These are phyloP conservation scores for Apis dorsata DNA, from an alignment of 1,140 invertebrate species.

Conservation along the genomic window DNA sequence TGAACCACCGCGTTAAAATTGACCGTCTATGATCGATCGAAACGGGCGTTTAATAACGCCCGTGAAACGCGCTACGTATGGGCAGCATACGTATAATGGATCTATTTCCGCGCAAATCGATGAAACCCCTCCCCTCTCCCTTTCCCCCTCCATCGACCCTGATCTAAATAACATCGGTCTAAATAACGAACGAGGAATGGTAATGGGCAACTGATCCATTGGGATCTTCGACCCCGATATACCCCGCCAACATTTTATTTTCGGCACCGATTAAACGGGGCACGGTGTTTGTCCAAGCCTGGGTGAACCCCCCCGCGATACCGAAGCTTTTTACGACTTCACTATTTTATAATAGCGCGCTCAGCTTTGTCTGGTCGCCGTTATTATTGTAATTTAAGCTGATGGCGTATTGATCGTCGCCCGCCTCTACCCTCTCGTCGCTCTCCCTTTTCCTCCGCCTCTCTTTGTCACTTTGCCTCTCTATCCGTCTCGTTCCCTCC, in stretches of 20 bases:
- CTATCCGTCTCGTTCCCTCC: not conserved
- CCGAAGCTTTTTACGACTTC: slow-evolving; percentile 54
- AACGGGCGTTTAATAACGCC: not conserved
- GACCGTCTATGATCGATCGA: not conserved
- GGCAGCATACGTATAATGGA: not conserved
- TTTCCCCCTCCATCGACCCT: no score
- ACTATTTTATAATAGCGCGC: slow-evolving; percentile 63
- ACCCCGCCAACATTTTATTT: slow-evolving; percentile 18
- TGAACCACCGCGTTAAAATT: not conserved
- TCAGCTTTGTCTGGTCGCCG: slow-evolving; percentile 57
- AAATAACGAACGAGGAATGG: slow-evolving; percentile 2
- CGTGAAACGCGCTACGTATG: not conserved
- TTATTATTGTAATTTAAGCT: slow-evolving; percentile 73
- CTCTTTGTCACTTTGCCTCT: slow-evolving; percentile 30
- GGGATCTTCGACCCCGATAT: not conserved
- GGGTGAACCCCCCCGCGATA: slow-evolving; percentile 19
- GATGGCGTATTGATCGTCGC: slow-evolving; percentile 70
- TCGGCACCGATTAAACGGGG: slow-evolving; percentile 37
- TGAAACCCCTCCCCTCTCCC: no score
- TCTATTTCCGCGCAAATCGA: not conserved
- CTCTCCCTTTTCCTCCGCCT: slow-evolving; percentile 9
- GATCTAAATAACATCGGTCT: not conserved
- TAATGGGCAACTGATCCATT: slow-evolving; percentile 14
- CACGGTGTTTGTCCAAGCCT: slow-evolving; percentile 33
- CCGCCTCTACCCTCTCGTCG: slow-evolving; percentile 24